phyloP scores from a whole-genome alignment of 2,113 vertebrate species.

The Peromyscus maniculatus region DNA sequence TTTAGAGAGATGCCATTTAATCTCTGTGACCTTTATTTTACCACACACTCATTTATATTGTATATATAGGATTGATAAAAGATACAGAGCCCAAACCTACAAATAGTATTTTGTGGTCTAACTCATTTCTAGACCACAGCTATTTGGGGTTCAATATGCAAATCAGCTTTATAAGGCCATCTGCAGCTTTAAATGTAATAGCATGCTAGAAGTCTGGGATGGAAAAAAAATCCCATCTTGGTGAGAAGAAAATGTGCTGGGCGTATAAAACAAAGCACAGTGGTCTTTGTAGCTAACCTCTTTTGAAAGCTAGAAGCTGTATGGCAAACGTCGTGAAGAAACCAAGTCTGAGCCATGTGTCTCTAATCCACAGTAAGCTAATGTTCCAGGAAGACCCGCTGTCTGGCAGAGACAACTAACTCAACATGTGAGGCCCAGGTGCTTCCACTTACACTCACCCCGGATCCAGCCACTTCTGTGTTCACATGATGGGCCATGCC shows the following conservation, averaged over 20 bases:
- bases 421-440: background rate
- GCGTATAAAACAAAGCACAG: background rate
- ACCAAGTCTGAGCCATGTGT: background rate
- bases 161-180: constrained; percentile 34
- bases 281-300: background rate
- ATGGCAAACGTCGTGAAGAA: background rate
- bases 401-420: background rate
- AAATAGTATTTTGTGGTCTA: constrained; percentile 3
- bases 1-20: constrained; percentile 25
- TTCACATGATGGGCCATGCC: background rate
- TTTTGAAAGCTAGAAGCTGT: constrained; percentile 17
- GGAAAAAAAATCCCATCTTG: background rate
- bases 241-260: background rate
- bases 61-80: constrained; percentile 30
- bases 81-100: background rate
- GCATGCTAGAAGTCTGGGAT: constrained; percentile 11
- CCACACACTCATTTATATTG: background rate
- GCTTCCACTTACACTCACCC: background rate
- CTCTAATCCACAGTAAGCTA: constrained; percentile 14
- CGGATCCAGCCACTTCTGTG: background rate
- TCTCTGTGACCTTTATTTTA: constrained; percentile 49
- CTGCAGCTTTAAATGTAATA: constrained; percentile 32
- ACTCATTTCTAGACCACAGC: background rate
- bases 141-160: background rate
- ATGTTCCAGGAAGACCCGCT: background rate